Evolutionary conservation across 2,888 invertebrate species (phyloP), one percentile per base, ranked within the genome.

Genomic region (Caenorhabditis afra): DNA sequence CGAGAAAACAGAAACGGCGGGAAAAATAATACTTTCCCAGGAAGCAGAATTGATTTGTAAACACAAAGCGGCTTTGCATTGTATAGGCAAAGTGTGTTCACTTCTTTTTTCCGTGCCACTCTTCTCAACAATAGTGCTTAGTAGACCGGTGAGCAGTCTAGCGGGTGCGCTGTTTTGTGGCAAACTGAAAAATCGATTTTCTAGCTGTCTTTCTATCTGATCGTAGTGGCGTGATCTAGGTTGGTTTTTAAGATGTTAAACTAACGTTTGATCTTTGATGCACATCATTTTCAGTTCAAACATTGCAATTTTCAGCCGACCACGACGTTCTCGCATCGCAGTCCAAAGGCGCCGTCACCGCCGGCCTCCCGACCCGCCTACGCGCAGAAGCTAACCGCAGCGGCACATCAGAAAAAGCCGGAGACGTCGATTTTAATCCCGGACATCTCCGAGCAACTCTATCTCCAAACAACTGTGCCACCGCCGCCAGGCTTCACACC

Each of bases 401-500:
- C 67, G 0, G 58, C 67, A 1, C 57, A 57, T 3, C 39, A 58
- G 37, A 61, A 59, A 37, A 79, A 73, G 39, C 53, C 61, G 16
- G 57, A 71, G 23, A 3, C 47, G 3, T 10, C 16, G n/a, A 18
- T 41, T 11, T 7, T 23, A 0, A n/a, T 37, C 5, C 47, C 47
- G 8, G 62, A 62, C n/a, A 50, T 53, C 8, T 55, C 65, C 10
- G 52, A 68, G 1, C 79, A 74, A 12, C 50, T 79, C 3, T 79
- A 58, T 23, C 39, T 79, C 39, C 74, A 74, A 44, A 79, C 79
- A 5, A 8, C 53, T 11, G 50, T 3, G 7, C 59, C 47, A 20
- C 59, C 62, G 18, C 68, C 79, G 3, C 39, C 79, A 23, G 74
- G 74, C 39, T 79, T 79, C 29, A 79, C 79, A 18, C 79, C 79